Evolutionary conservation across 2,888 invertebrate species (phyloP).

Genomic region (Caenorhabditis imperialis): DNA sequence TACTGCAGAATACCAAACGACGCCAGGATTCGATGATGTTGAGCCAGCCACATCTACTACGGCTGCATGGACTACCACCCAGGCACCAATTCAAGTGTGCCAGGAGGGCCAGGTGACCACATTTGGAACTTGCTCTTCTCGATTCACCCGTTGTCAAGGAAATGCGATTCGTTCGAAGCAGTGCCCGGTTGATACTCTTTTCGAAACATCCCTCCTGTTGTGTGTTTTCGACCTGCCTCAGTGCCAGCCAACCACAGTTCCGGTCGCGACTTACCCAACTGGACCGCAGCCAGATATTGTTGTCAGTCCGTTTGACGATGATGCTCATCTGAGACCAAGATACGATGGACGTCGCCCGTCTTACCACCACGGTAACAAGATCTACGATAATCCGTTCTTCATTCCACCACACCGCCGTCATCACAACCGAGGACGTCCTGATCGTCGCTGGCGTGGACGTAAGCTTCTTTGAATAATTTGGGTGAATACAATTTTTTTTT

Average conservation of each 20-base stretch:
- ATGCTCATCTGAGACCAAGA: conserved; percentile 19
- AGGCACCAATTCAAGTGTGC: conserved; percentile 32
- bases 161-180: conserved; percentile 37
- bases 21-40: conserved; percentile 22
- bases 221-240: conserved; percentile 61
- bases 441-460: conserved; percentile 20
- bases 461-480: conserved; percentile 5
- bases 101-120: conserved; percentile 39
- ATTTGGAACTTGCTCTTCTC: conserved; percentile 54
- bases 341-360: conserved; percentile 14
- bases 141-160: conserved; percentile 48
- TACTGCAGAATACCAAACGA: conserved; percentile 3
- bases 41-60: not conserved
- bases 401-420: conserved; percentile 21
- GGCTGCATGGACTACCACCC: conserved; percentile 9
- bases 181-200: conserved; percentile 63
- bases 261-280: conserved; percentile 2
- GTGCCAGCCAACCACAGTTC: conserved; percentile 49
- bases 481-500: conserved; percentile 6
- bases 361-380: conserved; percentile 6
- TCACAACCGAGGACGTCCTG: conserved; percentile 6
- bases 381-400: conserved; percentile 48
- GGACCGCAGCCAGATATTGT: conserved; percentile 12
- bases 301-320: conserved; percentile 45
- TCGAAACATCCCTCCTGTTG: conserved; percentile 54